These are phyloP conservation scores for Pseudococcus viburni DNA, from an alignment of 2,888 invertebrate genomes.

Conservation along the genomic window DNA sequence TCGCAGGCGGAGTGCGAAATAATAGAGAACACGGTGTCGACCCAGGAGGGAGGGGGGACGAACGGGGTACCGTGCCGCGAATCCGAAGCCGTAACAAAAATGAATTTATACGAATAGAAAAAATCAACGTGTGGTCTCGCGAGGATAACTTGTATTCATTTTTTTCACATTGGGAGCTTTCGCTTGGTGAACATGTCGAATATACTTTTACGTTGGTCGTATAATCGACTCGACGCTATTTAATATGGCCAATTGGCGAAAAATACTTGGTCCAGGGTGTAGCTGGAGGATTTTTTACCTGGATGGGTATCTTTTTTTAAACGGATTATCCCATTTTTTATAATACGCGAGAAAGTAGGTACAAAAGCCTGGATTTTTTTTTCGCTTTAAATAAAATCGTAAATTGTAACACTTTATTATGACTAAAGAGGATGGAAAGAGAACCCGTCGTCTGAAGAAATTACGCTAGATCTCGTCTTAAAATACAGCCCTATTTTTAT, in stretches of 20 bases:
- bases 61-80: too few relatives aligned
- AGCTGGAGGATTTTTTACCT: background rate
- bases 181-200: background rate
- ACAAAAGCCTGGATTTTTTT: background rate
- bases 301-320: background rate
- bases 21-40: background rate
- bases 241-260: background rate
- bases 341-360: background rate
- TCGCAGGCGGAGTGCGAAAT: background rate
- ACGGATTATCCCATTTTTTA: background rate
- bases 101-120: background rate
- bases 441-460: background rate
- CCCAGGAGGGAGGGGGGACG: background rate
- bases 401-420: background rate
- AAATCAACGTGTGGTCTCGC: constrained; percentile 30
- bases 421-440: background rate
- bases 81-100: background rate
- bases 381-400: constrained; percentile 1
- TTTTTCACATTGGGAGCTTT: background rate
- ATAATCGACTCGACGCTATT: background rate
- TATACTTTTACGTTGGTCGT: background rate
- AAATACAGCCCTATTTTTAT: background rate
- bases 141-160: background rate
- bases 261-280: background rate
- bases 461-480: constrained; percentile 4